phyloP scores from a whole-genome alignment of 2,797 vertebrate species.

The Ispidina picta region DNA sequence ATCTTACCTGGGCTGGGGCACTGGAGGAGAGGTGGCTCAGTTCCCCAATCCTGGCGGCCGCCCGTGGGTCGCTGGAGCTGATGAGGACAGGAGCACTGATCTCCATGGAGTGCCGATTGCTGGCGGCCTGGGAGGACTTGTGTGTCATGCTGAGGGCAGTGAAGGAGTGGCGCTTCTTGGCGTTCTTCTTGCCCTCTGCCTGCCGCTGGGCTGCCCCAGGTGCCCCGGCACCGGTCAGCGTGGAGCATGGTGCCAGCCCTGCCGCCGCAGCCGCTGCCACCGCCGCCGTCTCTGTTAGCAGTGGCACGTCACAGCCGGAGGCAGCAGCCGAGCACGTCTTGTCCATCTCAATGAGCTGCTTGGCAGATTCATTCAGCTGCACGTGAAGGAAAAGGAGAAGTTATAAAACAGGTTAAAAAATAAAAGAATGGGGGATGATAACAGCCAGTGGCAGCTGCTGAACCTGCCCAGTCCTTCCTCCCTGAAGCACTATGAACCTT shows the following conservation, averaged over 20 bases:
- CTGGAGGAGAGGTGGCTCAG: constrained; percentile 84
- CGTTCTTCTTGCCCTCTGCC: constrained; percentile 93
- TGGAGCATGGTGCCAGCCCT: constrained; percentile 60
- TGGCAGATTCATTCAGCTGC: constrained; percentile 95
- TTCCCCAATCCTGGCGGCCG: constrained; percentile 90
- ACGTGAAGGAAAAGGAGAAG: neutral
- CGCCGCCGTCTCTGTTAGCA: constrained; percentile 57
- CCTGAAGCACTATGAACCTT: neutral
- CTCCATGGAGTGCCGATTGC: constrained; percentile 98
- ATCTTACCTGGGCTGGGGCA: constrained; percentile 82
- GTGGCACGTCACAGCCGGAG: constrained; percentile 55
- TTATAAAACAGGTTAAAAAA: neutral
- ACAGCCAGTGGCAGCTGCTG: neutral
- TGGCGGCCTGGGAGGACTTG: constrained; percentile 88
- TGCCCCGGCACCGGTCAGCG: constrained; percentile 77
- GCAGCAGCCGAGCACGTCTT: constrained; percentile 79
- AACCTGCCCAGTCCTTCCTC: neutral
- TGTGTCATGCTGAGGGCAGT: constrained; percentile 95
- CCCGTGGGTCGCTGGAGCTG: constrained; percentile 95
- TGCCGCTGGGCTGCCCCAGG: constrained; percentile 82
- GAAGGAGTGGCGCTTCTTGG: constrained; percentile 98
- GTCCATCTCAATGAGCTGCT: constrained; percentile 97
- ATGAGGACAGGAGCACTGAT: constrained; percentile 96
- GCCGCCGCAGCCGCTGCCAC: rapidly evolving
- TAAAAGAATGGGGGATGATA: neutral